Percentiles rank a stretch among this genome's conserved stretches.
Conservation (phyloP, 2,113 vertebrate species). For the Cranoglanis bouderius region DNA sequence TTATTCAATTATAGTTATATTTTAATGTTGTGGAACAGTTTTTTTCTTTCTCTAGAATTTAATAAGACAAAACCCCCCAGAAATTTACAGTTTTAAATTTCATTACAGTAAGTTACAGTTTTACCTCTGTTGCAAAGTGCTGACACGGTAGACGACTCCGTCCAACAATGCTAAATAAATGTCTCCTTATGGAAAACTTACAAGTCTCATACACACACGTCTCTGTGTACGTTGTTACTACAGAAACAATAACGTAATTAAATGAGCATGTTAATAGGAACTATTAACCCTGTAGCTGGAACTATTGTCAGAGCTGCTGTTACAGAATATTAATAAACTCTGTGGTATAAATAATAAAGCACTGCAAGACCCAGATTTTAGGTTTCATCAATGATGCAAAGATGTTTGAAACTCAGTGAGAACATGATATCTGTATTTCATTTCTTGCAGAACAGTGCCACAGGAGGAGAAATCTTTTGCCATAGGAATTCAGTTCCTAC, state of each 20-base stretch:
- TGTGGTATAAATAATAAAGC: background rate
- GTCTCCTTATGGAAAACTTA: background rate
- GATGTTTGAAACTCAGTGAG: background rate
- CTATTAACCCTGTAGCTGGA: background rate
- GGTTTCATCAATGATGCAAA: background rate
- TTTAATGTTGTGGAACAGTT: too few species aligned
- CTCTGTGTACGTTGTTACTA: background rate
- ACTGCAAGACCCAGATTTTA: background rate
- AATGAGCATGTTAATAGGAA: background rate
- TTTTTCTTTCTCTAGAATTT: too few species aligned
- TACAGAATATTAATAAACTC: background rate
- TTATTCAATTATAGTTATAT: too few species aligned
- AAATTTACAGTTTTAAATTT: background rate
- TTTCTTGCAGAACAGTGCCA: constrained; percentile 79
- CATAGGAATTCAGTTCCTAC: constrained; percentile 91
- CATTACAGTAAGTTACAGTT: too few species aligned
- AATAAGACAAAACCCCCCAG: background rate
- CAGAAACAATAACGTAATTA: background rate
- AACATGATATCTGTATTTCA: constrained; percentile 7
- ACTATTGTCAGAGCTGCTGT: background rate
- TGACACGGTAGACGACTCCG: background rate
- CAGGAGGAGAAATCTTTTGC: constrained; percentile 94
- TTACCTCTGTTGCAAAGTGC: background rate
- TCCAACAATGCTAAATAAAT: background rate
- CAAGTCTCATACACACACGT: background rate